A percentile compares a stretch with the other conserved stretches of the same genome.
phyloP scores from a whole-genome alignment of 2,797 vertebrate species.

The Spinibarbus caldwelli region DNA sequence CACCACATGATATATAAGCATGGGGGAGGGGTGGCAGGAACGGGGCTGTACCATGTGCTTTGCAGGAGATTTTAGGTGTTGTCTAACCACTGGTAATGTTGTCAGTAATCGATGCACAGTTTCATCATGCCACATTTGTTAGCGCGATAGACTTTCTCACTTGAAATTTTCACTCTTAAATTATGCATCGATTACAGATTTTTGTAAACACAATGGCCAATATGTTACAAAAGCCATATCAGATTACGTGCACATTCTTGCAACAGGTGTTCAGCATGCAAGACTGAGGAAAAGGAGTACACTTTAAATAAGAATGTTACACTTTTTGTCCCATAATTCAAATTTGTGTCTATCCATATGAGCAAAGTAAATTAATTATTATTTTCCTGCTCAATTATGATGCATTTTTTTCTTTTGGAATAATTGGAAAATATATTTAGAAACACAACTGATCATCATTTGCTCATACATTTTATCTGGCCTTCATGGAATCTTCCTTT shows the following conservation, averaged over 20 bases:
- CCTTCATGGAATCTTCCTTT: neutral
- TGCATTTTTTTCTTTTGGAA: neutral
- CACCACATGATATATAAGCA: neutral
- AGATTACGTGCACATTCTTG: neutral
- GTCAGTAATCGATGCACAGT: neutral
- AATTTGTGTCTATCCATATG: neutral
- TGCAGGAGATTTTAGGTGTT: slow-evolving; percentile 14
- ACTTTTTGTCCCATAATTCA: neutral
- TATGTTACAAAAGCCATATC: neutral
- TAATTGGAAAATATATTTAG: neutral
- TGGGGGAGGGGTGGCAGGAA: slow-evolving; percentile 12
- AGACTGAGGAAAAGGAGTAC: neutral
- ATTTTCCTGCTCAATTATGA: neutral
- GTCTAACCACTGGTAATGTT: neutral
- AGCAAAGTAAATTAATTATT: neutral
- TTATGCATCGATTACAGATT: neutral
- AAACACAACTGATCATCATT: neutral
- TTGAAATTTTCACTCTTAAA: neutral
- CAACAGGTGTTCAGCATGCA: neutral
- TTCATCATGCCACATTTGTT: neutral
- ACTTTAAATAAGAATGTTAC: neutral
- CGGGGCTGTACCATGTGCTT: neutral
- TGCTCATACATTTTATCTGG: neutral
- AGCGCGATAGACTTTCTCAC: neutral
- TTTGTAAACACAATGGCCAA: neutral